Conservation (phyloP, 2,888 invertebrate genomes). For the Hypena proboscidalis region DNA sequence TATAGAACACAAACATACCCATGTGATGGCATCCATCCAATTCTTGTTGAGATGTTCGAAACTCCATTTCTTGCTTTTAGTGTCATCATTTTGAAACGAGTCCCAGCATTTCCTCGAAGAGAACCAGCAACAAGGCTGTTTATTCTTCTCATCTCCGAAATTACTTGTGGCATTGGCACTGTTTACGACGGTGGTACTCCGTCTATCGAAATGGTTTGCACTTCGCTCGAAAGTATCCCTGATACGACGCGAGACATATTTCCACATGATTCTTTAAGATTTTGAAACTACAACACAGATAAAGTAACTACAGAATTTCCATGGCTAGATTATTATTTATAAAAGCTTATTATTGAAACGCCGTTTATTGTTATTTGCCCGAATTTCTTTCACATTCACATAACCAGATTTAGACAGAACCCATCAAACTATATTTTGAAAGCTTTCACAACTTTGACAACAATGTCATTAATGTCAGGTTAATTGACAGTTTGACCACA, state of each 20-base stretch:
- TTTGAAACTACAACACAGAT: constrained; percentile 11
- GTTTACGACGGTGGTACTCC: constrained; percentile 70
- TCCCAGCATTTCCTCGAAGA: constrained; percentile 59
- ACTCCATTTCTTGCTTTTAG: constrained; percentile 72
- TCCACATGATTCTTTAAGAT: constrained; percentile 73
- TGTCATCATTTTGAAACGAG: constrained; percentile 51
- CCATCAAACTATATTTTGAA: no score
- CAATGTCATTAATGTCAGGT: no score
- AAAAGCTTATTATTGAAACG: no score
- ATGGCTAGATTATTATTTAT: constrained; percentile 13
- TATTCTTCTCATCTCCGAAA: constrained; percentile 58
- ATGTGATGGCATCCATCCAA: constrained; percentile 83
- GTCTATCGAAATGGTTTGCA: constrained; percentile 78
- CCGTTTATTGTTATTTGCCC: no score
- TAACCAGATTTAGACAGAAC: no score
- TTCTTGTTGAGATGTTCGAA: constrained; percentile 71
- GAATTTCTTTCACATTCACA: no score
- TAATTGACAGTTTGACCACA: no score
- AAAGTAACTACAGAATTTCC: constrained; percentile 21
- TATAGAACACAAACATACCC: constrained; percentile 63
- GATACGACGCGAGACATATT: constrained; percentile 81
- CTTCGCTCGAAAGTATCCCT: constrained; percentile 80
- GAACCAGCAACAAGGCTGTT: constrained; percentile 57
- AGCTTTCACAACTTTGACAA: no score
- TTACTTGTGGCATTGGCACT: constrained; percentile 54